Conservation (phyloP, 2,888 invertebrate genomes). For the Hemithea aestivaria region DNA sequence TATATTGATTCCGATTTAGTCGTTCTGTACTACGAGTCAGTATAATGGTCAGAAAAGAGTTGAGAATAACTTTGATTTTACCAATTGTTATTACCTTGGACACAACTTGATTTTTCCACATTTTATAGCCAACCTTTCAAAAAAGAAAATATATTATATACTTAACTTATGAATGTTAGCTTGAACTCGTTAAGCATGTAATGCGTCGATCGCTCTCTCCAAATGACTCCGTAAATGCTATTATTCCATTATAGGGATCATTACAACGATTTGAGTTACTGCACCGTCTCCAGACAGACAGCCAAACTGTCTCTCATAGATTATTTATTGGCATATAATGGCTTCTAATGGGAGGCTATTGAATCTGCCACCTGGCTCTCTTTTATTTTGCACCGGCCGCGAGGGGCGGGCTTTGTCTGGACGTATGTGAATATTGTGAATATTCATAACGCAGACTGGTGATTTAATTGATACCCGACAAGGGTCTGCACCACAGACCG, state of each 20-base stretch:
- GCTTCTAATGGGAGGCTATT: constrained; percentile 75
- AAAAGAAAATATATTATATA: too few species aligned
- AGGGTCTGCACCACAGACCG: constrained; percentile 29
- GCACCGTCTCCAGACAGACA: constrained; percentile 58
- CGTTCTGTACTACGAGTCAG: too few species aligned
- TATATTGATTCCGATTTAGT: too few species aligned
- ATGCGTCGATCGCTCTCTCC: constrained; percentile 32
- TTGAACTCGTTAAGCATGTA: constrained; percentile 27
- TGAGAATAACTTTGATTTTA: too few species aligned
- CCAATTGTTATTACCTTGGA: too few species aligned
- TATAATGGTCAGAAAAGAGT: too few species aligned
- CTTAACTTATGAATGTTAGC: too few species aligned
- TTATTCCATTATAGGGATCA: constrained; percentile 62
- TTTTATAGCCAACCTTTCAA: too few species aligned
- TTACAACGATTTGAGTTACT: constrained; percentile 66
- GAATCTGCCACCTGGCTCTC: constrained; percentile 71
- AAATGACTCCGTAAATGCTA: constrained; percentile 37
- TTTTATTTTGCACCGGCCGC: constrained; percentile 55
- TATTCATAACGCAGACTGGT: constrained; percentile 61
- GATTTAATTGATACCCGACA: constrained; percentile 66
- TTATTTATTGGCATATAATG: constrained; percentile 78
- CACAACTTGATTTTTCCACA: too few species aligned
- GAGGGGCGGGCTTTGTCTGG: constrained; percentile 44
- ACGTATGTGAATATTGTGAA: constrained; percentile 67
- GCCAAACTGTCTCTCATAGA: constrained; percentile 60